phyloP scores from a whole-genome alignment of 2,888 invertebrate genomes.

The Sipunculus nudus region DNA sequence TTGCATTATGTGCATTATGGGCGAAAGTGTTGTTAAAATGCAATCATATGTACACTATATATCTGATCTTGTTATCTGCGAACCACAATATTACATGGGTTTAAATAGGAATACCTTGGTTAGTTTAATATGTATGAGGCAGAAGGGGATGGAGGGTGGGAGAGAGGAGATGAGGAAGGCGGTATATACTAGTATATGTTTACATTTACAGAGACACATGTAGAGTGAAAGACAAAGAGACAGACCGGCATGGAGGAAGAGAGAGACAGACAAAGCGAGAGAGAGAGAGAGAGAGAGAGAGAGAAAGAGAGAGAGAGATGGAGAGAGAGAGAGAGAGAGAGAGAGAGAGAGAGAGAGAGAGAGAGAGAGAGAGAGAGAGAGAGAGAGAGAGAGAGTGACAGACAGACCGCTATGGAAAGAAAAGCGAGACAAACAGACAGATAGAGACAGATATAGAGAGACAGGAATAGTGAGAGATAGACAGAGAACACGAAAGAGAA shows the following conservation, averaged over 20 bases:
- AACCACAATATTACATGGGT: too few species aligned
- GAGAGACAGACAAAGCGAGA: not conserved
- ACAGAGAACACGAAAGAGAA: not conserved
- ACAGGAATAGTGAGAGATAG: not conserved
- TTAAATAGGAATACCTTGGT: too few species aligned
- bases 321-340: not conserved
- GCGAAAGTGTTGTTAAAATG: too few species aligned
- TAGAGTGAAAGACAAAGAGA: not conserved
- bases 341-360: not conserved
- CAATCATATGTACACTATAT: too few species aligned
- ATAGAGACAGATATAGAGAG: not conserved
- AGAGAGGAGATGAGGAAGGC: too few species aligned
- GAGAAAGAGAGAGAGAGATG: not conserved
- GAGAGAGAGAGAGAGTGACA: not conserved
- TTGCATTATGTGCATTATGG: too few species aligned
- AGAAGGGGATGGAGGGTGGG: too few species aligned
- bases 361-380: slow-evolving; percentile 1
- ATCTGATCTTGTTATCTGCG: too few species aligned
- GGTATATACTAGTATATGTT: too few species aligned
- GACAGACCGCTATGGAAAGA: not conserved
- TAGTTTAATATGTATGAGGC: too few species aligned
- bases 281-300: not conserved
- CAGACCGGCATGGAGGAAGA: not conserved
- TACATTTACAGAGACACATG: too few species aligned
- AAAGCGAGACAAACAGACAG: not conserved